A percentile compares a stretch with the other conserved stretches of the same genome.
Evolutionary conservation across 92 coral and sea anemone genomes (phyloP).

Genomic region (Parazoanthus swiftii): DNA sequence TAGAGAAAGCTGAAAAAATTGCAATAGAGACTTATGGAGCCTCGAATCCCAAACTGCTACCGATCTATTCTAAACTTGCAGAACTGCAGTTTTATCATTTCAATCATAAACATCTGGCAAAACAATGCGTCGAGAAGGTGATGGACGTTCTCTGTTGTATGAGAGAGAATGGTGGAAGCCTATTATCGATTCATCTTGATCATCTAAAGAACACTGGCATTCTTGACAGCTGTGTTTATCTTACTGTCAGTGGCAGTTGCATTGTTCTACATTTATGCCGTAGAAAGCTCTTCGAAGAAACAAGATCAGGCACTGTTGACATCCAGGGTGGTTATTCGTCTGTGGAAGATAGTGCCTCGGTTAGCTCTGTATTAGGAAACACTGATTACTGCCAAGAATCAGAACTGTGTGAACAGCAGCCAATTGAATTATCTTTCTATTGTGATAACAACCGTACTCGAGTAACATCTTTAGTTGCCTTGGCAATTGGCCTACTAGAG

Average conservation of each 20-base stretch:
- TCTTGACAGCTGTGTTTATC: not conserved
- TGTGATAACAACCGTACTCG: not conserved
- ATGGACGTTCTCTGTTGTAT: slow-evolving; percentile 2
- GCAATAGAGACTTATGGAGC: slow-evolving; percentile 6
- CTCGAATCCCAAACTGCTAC: not conserved
- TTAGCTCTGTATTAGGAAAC: not conserved
- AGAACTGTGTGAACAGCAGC: not conserved
- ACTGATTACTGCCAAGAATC: not conserved
- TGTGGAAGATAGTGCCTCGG: not conserved
- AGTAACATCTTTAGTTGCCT: not conserved
- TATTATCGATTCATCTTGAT: slow-evolving; percentile 4
- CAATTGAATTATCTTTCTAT: slow-evolving; percentile 1
- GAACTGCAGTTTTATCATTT: slow-evolving; percentile 5
- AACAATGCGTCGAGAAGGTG: not conserved
- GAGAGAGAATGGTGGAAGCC: slow-evolving; percentile 7
- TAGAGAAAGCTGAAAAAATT: not conserved
- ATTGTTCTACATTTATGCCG: not conserved
- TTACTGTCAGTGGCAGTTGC: not conserved
- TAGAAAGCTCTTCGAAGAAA: not conserved
- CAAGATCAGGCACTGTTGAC: not conserved
- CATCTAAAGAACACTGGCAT: slow-evolving; percentile 14
- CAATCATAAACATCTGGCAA: not conserved
- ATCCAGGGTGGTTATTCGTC: not conserved
- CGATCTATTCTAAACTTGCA: slow-evolving; percentile 20
- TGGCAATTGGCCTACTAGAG: not conserved